These are phyloP conservation scores for Drosophila anomelani DNA, from an alignment of 2,888 invertebrate species.

Conservation along the genomic window DNA sequence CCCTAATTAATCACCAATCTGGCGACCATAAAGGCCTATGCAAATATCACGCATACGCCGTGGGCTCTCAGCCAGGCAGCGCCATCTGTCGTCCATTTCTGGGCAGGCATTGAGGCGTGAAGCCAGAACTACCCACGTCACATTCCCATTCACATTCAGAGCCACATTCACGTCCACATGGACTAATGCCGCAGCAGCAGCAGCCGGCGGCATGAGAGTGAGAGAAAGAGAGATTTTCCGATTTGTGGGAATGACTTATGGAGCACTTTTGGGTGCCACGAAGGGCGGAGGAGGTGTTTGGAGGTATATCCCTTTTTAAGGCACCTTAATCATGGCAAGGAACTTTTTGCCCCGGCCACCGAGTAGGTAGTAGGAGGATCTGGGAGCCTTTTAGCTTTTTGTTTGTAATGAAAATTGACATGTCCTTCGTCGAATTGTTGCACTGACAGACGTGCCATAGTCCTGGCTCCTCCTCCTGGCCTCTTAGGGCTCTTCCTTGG, in stretches of 20 bases:
- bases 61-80: slow-evolving; percentile 24
- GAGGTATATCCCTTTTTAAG: slow-evolving; percentile 52
- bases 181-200: slow-evolving; percentile 28
- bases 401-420: slow-evolving; percentile 73
- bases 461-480: slow-evolving; percentile 8
- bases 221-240: slow-evolving; percentile 45
- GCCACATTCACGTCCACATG: slow-evolving; percentile 4
- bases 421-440: slow-evolving; percentile 67
- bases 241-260: slow-evolving; percentile 66
- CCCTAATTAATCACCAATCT: slow-evolving; percentile 49
- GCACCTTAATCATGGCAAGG: slow-evolving; percentile 62
- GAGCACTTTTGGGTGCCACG: slow-evolving; percentile 42
- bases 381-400: slow-evolving; percentile 58
- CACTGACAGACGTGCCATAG: slow-evolving; percentile 43
- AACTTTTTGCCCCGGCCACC: slow-evolving; percentile 49
- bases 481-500: not conserved
- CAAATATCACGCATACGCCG: slow-evolving; percentile 46
- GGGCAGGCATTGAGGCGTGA: slow-evolving; percentile 44
- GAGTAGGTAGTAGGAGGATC: slow-evolving; percentile 3
- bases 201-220: slow-evolving; percentile 10
- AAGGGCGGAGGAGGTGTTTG: not conserved
- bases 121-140: slow-evolving; percentile 49
- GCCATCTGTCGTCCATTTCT: slow-evolving; percentile 43
- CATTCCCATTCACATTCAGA: slow-evolving; percentile 17
- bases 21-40: slow-evolving; percentile 40